These are phyloP conservation scores for Ylistrum balloti DNA, from an alignment of 1,140 invertebrate species.

Conservation along the genomic window DNA sequence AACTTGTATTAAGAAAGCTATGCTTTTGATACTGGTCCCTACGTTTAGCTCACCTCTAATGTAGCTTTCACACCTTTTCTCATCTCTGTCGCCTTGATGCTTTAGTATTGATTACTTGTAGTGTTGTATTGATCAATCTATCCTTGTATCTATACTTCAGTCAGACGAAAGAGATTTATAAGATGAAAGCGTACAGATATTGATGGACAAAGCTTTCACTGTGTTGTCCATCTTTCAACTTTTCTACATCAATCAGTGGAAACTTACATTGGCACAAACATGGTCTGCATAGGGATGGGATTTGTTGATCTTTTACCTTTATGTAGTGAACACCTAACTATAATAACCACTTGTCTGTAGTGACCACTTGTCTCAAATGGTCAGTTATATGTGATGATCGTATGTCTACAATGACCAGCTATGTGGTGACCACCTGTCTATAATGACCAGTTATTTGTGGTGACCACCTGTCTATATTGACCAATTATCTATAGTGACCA, in stretches of 20 bases:
- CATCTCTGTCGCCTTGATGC: not conserved
- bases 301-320: too few relatives aligned
- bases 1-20: too few relatives aligned
- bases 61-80: too few relatives aligned
- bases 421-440: not conserved
- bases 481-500: not conserved
- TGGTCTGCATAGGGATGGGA: too few relatives aligned
- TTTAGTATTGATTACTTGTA: not conserved
- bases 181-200: not conserved
- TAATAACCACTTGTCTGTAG: too few relatives aligned
- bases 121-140: not conserved
- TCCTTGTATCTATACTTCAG: not conserved
- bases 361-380: too few relatives aligned
- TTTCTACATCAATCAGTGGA: not conserved
- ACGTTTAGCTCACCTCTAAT: too few relatives aligned
- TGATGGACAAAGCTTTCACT: not conserved
- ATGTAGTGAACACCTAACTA: too few relatives aligned
- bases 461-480: not conserved
- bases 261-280: too few relatives aligned
- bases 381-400: too few relatives aligned
- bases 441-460: not conserved
- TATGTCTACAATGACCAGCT: not conserved
- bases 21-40: too few relatives aligned
- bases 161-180: conserved; percentile 8
- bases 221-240: not conserved